phyloP scores from a whole-genome alignment of 2,113 vertebrate genomes.

The Etheostoma spectabile region DNA sequence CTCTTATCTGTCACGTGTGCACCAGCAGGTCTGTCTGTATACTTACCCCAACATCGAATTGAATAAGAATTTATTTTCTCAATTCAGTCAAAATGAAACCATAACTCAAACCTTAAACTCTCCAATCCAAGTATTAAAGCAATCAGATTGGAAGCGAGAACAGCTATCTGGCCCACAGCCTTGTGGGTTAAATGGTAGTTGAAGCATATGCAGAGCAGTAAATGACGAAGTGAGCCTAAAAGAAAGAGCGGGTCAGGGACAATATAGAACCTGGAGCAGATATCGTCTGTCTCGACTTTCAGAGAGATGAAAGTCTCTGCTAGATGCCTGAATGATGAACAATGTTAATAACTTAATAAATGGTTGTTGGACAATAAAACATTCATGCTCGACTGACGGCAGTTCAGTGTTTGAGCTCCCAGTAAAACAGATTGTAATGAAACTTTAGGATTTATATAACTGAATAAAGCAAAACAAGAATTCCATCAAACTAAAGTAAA shows the following conservation, averaged over 20 bases:
- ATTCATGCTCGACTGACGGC: constrained; percentile 1
- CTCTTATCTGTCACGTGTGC: background rate
- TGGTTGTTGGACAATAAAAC: constrained; percentile 46
- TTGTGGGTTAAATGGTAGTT: constrained; percentile 61
- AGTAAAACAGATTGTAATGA: constrained; percentile 11
- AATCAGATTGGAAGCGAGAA: constrained; percentile 5
- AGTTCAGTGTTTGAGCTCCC: constrained; percentile 20
- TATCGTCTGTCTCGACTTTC: constrained; percentile 56
- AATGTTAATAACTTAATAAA: constrained; percentile 56
- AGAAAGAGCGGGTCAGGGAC: constrained; percentile 22
- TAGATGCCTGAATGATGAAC: constrained; percentile 60
- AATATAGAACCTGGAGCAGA: constrained; percentile 50
- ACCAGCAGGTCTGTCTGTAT: background rate
- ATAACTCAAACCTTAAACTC: constrained; percentile 63
- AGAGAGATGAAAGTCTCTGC: constrained; percentile 53
- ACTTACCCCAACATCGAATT: constrained; percentile 5
- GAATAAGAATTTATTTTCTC: constrained; percentile 59
- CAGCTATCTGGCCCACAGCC: constrained; percentile 44
- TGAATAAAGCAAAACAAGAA: constrained; percentile 42
- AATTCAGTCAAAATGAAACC: constrained; percentile 57
- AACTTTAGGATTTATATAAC: constrained; percentile 26
- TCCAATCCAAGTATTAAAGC: constrained; percentile 39
- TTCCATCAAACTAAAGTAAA: constrained; percentile 45
- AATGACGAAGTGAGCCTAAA: constrained; percentile 46
- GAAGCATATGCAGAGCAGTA: constrained; percentile 32